Evolutionary conservation across 2,797 vertebrate species (phyloP), one percentile per base, ranked within the genome.

Genomic region (Pteropus rufus): DNA sequence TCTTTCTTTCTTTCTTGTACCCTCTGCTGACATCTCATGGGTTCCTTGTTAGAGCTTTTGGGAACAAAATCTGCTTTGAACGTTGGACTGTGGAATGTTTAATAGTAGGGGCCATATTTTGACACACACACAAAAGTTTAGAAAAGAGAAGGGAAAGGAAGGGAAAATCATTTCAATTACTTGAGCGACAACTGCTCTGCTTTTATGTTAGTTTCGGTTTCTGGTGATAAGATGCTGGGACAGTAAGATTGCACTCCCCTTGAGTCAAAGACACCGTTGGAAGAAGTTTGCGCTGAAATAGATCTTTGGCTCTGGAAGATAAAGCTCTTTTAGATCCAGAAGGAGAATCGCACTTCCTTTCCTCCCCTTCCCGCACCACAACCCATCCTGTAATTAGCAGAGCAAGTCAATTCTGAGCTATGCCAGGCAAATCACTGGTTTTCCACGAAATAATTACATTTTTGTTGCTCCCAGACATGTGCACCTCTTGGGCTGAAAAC

Each of bases 371-470:
- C 77, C 46, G 31, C 62, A 81, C 96, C 95, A 9, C 92, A 84
- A 24, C 64, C 54, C 0, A 65, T 86, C 96, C 97, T 98, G 95
- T 97, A 96, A 96, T 97, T 91, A 97, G 92, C 56, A 15, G 70
- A 92, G 95, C 97, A 29, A 62, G 84, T 88, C 60, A 15, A 23
- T 93, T 93, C 82, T 36, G 86, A 95, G 87, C 75, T 7, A 36
- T 93, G 81, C 79, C 3, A 41, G 14, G 90, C 97, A 96, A 97
- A 97, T 91, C 93, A 96, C 89, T 52, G 91, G 93, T 82, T 96
- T 97, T 94, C 92, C 93, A 96, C n/a, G 93, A 96, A 96, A 97
- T 91, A 41, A 95, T 97, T 84, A 76, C 67, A 87, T 88, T 91
- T 80, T 52, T 70, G 82, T 67, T 54, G 95, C 69, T 93, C 88